Conservation (phyloP, 2,888 invertebrate species). For the Malachius bipustulatus region DNA sequence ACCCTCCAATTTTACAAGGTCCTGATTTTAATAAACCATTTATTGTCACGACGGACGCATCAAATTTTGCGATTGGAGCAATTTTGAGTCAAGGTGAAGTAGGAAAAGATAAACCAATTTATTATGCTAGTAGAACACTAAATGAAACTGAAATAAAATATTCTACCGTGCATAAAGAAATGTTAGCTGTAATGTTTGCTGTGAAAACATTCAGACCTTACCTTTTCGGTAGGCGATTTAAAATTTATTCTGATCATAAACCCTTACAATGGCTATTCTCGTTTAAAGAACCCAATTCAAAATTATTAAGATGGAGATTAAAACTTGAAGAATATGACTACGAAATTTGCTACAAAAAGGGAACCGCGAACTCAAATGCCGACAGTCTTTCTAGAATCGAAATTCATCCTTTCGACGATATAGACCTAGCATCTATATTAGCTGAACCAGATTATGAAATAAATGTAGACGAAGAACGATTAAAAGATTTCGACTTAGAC, state of each 20-base stretch:
- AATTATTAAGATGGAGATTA: slow-evolving; percentile 5
- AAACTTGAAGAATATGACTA: slow-evolving; percentile 9
- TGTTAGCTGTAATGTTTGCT: slow-evolving; percentile 8
- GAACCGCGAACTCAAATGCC: not conserved
- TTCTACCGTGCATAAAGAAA: slow-evolving; percentile 6
- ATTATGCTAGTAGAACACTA: not conserved
- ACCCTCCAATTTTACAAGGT: too few species aligned
- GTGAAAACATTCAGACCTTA: slow-evolving; percentile 9
- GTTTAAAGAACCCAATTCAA: slow-evolving; percentile 5
- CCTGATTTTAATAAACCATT: too few species aligned
- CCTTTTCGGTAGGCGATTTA: slow-evolving; percentile 9
- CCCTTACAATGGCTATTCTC: slow-evolving; percentile 9
- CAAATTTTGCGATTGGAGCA: not conserved
- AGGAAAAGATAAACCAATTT: slow-evolving; percentile 6
- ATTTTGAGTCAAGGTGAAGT: not conserved
- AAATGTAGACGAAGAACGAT: too few species aligned
- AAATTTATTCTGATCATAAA: slow-evolving; percentile 6
- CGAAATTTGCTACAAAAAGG: slow-evolving; percentile 4
- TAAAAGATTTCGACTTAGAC: too few species aligned
- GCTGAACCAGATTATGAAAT: too few species aligned
- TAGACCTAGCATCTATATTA: too few species aligned
- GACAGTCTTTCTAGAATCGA: not conserved
- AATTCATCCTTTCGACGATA: not conserved
- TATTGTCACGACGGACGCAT: not conserved
- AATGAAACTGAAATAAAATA: slow-evolving; percentile 8